Evolutionary conservation across 2,797 vertebrate genomes (phyloP).

Genomic region (Schizopygopsis malacanthus): DNA sequence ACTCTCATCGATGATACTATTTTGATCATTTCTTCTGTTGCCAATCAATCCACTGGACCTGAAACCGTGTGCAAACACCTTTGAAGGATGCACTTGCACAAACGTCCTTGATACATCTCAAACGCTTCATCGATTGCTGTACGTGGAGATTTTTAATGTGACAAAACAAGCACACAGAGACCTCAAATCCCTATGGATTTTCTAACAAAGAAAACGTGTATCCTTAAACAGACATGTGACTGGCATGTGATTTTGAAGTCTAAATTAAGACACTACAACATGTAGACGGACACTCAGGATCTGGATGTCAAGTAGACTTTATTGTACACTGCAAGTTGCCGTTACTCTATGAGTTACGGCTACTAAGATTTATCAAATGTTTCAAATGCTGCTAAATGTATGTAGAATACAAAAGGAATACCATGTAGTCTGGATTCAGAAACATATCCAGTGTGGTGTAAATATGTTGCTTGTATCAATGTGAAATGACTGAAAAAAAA

Average conservation of each 20-base stretch:
- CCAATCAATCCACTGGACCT: slow-evolving; percentile 62
- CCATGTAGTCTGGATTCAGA: slow-evolving; percentile 48
- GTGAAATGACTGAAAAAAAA: slow-evolving; percentile 47
- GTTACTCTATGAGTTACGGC: slow-evolving; percentile 75
- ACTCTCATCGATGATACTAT: slow-evolving; percentile 50
- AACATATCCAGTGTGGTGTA: slow-evolving; percentile 61
- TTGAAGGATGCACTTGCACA: slow-evolving; percentile 13
- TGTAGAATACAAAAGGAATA: slow-evolving; percentile 56
- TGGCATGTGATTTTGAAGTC: background rate
- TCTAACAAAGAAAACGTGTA: background rate
- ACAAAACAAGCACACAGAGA: slow-evolving; percentile 30
- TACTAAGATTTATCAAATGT: slow-evolving; percentile 55
- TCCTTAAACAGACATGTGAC: slow-evolving; percentile 10
- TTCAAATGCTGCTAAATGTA: slow-evolving; percentile 66
- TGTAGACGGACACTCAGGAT: slow-evolving; percentile 48
- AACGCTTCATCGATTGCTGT: background rate
- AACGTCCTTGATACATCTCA: background rate
- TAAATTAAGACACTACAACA: slow-evolving; percentile 29
- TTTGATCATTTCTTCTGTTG: slow-evolving; percentile 36
- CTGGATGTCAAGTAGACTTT: slow-evolving; percentile 44
- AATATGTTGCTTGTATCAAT: slow-evolving; percentile 64
- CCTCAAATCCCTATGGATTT: slow-evolving; percentile 17
- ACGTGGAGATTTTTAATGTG: slow-evolving; percentile 23
- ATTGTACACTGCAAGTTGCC: slow-evolving; percentile 44
- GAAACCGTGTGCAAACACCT: slow-evolving; percentile 64